These are phyloP conservation scores for Lithobates pipiens DNA, from an alignment of 2,797 vertebrate species.

Conservation along the genomic window DNA sequence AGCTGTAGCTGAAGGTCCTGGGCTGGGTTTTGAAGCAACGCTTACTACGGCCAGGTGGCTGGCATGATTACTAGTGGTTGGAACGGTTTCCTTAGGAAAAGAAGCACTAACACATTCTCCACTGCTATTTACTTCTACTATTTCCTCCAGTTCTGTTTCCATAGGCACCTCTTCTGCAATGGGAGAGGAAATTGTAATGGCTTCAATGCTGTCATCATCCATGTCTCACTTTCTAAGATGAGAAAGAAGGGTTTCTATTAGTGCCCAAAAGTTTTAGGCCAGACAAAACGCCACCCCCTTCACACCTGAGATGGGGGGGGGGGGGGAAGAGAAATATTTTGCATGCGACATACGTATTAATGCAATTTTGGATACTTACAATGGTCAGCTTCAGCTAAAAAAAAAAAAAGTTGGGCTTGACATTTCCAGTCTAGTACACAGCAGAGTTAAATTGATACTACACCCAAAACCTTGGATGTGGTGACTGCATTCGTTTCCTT, in stretches of 20 bases:
- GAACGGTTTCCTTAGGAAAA: constrained; percentile 68
- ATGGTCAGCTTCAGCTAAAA: no score
- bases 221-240: neutral
- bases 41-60: constrained; percentile 69
- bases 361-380: no score
- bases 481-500: no score
- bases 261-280: neutral
- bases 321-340: no score
- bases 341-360: no score
- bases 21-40: constrained; percentile 74
- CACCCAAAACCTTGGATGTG: no score
- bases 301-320: no score
- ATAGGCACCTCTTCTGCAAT: constrained; percentile 84
- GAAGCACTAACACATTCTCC: constrained; percentile 67
- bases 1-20: constrained; percentile 64
- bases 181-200: constrained; percentile 78
- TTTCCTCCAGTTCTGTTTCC: constrained; percentile 93
- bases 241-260: neutral
- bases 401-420: no score
- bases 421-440: no score
- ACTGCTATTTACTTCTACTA: constrained; percentile 77
- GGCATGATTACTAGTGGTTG: constrained; percentile 75
- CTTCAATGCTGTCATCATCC: constrained; percentile 83
- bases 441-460: no score
- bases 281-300: neutral